phyloP scores from a whole-genome alignment of 2,888 invertebrate genomes.

The Busseola fusca region DNA sequence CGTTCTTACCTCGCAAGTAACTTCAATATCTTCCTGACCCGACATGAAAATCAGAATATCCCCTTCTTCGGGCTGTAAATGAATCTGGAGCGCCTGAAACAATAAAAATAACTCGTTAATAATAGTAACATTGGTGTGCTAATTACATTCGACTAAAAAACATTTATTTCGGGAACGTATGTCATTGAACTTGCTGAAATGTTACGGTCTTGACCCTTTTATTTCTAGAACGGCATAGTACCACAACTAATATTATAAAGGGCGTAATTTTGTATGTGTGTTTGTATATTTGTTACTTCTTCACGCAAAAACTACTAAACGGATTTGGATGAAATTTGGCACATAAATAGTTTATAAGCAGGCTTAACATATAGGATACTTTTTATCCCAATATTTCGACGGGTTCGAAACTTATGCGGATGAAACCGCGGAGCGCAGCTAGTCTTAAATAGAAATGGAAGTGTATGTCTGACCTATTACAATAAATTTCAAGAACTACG shows the following conservation, averaged over 20 bases:
- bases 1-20: slow-evolving; percentile 95
- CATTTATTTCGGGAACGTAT: slow-evolving; percentile 15
- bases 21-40: slow-evolving; percentile 99
- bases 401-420: too few species aligned
- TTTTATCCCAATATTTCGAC: too few species aligned
- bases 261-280: too few species aligned
- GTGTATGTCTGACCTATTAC: too few species aligned
- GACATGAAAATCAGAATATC: slow-evolving; percentile 99
- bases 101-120: slow-evolving; percentile 15
- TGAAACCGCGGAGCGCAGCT: too few species aligned
- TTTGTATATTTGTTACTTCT: too few species aligned
- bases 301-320: too few species aligned
- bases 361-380: too few species aligned
- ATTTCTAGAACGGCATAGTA: slow-evolving; percentile 16
- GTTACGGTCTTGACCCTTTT: slow-evolving; percentile 35
- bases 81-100: slow-evolving; percentile 94
- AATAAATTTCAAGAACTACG: background rate
- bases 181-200: slow-evolving; percentile 27
- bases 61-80: slow-evolving; percentile 96
- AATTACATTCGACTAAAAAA: slow-evolving; percentile 24
- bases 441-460: background rate
- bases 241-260: too few species aligned
- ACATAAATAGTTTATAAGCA: too few species aligned
- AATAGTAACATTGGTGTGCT: slow-evolving; percentile 28
- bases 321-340: too few species aligned